Evolutionary conservation across 2,113 vertebrate species (phyloP), one percentile per base, ranked within the genome.

Genomic region (Cynoglossus semilaevis): DNA sequence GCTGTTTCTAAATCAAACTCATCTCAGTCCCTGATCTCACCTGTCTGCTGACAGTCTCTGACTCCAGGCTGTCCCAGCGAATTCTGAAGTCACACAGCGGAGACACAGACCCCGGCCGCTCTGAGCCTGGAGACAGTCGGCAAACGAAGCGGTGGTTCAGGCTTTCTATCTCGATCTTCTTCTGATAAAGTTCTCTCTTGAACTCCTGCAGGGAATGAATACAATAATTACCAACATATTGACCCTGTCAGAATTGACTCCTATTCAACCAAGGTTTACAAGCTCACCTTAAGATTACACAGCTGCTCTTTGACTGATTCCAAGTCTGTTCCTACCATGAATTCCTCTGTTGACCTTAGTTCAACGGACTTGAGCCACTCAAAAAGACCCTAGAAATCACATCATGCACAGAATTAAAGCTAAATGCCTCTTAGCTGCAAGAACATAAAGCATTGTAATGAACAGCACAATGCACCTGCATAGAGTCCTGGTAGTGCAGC

Each of bases 171-270:
- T 95, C 93, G 17, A 94, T 93, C 78, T 93, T 92, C 88, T 91
- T 90, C 88, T 94, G 93, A 77, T 95, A 94, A 22, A 96, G 91
- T 67, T 95, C 93, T 52, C 90, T 56, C 84, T 94, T 96, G 79
- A 94, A 93, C 65, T 90, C 92, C 94, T 96, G 79, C 38, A 0
- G 57, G 0, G 8, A 36, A 52, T 38, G 36, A 49, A 59, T 4
- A 13, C 42, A 53, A 2, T n/a, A 17, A 7, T 48, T 62, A 3
- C 50, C 47, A 15, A 13, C 9, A 15, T 29, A 15, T 15, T 11
- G 7, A n/a, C 9, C 3, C 3, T 1, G 37, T 37, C 34, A 59
- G 7, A 3, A 52, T 7, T 36, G 4, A 6, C 40, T 47, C 18
- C 13, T 1, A 57, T 29, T 14, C 1, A 13, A 17, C 7, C 19